phyloP scores from a whole-genome alignment of 2,888 invertebrate species.

The Adelognathus sp. region DNA sequence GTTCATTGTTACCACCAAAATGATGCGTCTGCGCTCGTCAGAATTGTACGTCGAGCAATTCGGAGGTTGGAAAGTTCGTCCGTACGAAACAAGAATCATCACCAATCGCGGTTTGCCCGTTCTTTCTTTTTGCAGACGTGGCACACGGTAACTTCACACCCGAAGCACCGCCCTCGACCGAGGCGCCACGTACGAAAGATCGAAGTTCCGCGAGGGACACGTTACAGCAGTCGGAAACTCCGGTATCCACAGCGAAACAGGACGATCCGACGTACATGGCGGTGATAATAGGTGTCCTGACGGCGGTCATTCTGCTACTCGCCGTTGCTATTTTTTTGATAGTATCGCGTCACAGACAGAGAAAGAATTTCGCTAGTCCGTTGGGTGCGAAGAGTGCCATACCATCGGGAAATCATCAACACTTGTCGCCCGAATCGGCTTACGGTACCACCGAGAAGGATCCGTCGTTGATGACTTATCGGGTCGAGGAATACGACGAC shows the following conservation, averaged over 20 bases:
- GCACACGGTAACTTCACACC: conserved; percentile 84
- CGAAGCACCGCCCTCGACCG: conserved; percentile 81
- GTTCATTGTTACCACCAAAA: not conserved
- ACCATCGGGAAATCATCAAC: conserved; percentile 79
- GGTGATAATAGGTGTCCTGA: conserved; percentile 83
- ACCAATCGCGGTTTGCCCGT: conserved; percentile 20
- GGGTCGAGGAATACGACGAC: conserved; percentile 84
- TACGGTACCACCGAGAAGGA: conserved; percentile 83
- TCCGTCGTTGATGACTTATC: conserved; percentile 82
- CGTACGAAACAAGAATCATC: not conserved
- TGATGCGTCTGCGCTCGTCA: not conserved
- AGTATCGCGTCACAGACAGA: conserved; percentile 81
- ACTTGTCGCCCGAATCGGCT: conserved; percentile 82
- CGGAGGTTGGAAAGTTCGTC: not conserved
- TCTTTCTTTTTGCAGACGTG: conserved; percentile 79
- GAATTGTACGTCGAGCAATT: not conserved
- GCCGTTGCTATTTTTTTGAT: conserved; percentile 84
- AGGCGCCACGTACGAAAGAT: conserved; percentile 75
- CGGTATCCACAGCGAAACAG: conserved; percentile 81
- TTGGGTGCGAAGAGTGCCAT: conserved; percentile 81
- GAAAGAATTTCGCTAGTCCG: conserved; percentile 82
- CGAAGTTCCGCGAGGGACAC: conserved; percentile 74
- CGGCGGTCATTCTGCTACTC: conserved; percentile 83
- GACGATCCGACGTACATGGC: conserved; percentile 83
- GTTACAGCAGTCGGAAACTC: conserved; percentile 76